Evolutionary conservation across 2,113 vertebrate genomes (phyloP).

Genomic region (cat (Felis catus)): DNA sequence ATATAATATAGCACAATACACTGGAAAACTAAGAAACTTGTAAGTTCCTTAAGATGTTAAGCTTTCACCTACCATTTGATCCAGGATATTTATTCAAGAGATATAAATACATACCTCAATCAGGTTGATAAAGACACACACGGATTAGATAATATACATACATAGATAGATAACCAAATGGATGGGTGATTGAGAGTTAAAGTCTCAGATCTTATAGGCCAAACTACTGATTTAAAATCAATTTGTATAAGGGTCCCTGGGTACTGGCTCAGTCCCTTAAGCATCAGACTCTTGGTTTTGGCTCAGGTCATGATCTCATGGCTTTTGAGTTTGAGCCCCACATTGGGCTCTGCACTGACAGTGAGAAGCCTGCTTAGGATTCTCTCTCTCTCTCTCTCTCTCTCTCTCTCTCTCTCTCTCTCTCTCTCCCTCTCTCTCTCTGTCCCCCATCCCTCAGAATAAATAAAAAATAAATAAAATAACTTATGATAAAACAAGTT

Average conservation of each 20-base stretch:
- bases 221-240: neutral
- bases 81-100: neutral
- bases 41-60: neutral
- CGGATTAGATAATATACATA: neutral
- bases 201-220: neutral
- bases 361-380: no score
- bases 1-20: neutral
- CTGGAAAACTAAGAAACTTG: neutral
- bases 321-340: no score
- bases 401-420: no score
- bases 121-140: neutral
- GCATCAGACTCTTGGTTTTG: no score
- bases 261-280: no score
- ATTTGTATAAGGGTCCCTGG: no score
- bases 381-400: no score
- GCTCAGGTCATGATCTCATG: no score
- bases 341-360: no score
- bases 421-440: no score
- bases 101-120: neutral
- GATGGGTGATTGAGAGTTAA: neutral
- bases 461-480: no score
- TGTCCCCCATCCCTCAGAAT: no score
- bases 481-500: neutral
- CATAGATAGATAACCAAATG: neutral
- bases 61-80: neutral